These are phyloP conservation scores for Lytechinus variegatus DNA, from an alignment of 35 echinoderm and acorn worm species.

Conservation along the genomic window DNA sequence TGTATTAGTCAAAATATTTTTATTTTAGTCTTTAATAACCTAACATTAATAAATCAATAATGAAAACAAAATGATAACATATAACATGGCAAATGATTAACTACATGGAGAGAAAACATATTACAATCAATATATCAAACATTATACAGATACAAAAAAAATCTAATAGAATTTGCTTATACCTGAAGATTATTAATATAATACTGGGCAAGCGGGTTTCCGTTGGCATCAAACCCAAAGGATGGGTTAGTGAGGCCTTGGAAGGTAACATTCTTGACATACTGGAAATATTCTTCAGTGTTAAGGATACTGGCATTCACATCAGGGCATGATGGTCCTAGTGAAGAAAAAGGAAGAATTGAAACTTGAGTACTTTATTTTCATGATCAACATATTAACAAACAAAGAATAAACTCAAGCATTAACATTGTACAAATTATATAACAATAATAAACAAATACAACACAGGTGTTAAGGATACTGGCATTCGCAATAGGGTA, in stretches of 20 bases:
- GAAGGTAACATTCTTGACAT: slow-evolving; percentile 83
- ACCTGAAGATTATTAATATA: slow-evolving; percentile 80
- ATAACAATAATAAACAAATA: too few relatives aligned
- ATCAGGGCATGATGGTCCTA: neutral
- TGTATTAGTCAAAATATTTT: too few relatives aligned
- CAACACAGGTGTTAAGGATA: slow-evolving; percentile 46
- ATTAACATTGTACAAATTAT: too few relatives aligned
- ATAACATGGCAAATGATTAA: too few relatives aligned
- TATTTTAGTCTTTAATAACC: too few relatives aligned
- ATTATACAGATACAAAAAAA: neutral
- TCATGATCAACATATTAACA: too few relatives aligned
- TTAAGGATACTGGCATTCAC: slow-evolving; percentile 19
- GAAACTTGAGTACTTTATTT: too few relatives aligned
- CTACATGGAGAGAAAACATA: too few relatives aligned
- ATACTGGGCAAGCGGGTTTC: slow-evolving; percentile 82
- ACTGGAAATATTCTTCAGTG: slow-evolving; percentile 62
- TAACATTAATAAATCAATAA: too few relatives aligned
- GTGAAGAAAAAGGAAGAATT: neutral
- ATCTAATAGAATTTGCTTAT: neutral
- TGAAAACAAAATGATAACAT: too few relatives aligned
- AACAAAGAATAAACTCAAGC: too few relatives aligned
- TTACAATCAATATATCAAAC: too few relatives aligned
- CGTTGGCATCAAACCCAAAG: slow-evolving; percentile 82
- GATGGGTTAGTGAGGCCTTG: slow-evolving; percentile 66
- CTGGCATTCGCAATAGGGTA: neutral